Evolutionary conservation across 1,140 invertebrate genomes (phyloP), one percentile per base, ranked within the genome.

Genomic region (Aphelenchoides besseyi): DNA sequence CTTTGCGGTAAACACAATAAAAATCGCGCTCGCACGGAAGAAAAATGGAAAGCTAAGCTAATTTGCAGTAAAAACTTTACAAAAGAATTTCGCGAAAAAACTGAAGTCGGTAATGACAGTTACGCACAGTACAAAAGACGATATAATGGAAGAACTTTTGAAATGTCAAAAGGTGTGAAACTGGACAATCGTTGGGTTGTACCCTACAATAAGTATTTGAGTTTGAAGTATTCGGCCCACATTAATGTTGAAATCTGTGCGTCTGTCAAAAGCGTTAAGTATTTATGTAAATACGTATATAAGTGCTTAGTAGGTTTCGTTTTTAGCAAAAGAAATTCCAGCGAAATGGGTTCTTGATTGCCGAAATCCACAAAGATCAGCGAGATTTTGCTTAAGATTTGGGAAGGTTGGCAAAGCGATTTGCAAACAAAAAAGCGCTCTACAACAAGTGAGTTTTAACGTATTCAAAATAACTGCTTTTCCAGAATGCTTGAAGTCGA

Each of bases 101-200:
- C 77, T 32, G 36, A 0, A 52, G 8, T 61, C 2, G 54, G 57
- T n/a, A 71, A n/a, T n/a, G 48, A 76, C 35, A 33, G 73, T 29
- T 74, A 71, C 18, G 37, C 68, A 1, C 5, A 2, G 3, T 77
- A 79, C 18, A 35, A 23, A 54, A 72, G 80, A 83, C 30, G 68
- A 29, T 18, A 72, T n/a, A 66, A 78, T 33, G 70, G 59, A 9
- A 30, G 18, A 3, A 57, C 18, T 29, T 36, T 36, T 29, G 72
- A 23, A 9, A 71, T 12, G 26, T 26, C 3, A 35, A 73, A 66
- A 32, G 54, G 8, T 29, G 29, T 35, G 41, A 30, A 26, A 3
- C 77, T 87, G 33, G 85, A 88, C 75, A 88, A 88, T 74, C 62
- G 82, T 35, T 88, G 86, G 86, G 78, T 88, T 67, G 87, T 88